Evolutionary conservation across 64 coral and sea anemone species (phyloP).

Genomic region (Trachythela sp.): DNA sequence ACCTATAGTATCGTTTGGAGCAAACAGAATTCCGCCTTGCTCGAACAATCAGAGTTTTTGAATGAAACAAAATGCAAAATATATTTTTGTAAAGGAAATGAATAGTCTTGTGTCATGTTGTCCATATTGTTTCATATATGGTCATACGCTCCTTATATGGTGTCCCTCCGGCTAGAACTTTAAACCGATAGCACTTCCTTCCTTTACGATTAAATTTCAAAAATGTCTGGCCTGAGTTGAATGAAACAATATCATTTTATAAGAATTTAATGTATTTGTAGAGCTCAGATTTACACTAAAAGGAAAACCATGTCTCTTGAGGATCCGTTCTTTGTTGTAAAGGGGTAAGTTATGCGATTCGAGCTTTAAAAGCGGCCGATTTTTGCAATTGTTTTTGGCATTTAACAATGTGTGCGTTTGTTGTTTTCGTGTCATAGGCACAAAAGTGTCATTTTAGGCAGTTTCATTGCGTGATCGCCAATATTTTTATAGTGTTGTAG

Average conservation of each 20-base stretch:
- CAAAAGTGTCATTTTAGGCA: background rate
- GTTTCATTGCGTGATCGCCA: background rate
- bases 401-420: background rate
- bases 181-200: background rate
- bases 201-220: background rate
- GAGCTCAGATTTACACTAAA: background rate
- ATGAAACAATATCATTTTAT: background rate
- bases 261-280: background rate
- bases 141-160: background rate
- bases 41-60: background rate
- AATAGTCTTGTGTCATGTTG: background rate
- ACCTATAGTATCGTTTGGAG: background rate
- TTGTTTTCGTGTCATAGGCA: background rate
- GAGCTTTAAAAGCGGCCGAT: background rate
- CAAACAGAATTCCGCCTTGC: background rate
- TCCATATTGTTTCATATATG: background rate
- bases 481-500: background rate
- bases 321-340: slow-evolving; percentile 76
- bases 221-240: background rate
- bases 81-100: background rate
- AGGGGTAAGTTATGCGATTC: slow-evolving; percentile 55
- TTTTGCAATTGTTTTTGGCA: background rate
- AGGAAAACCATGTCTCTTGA: slow-evolving; percentile 54
- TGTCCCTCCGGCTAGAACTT: background rate
- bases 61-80: background rate